Conservation (phyloP, 2,113 vertebrate genomes). For the Rhineura floridana region DNA sequence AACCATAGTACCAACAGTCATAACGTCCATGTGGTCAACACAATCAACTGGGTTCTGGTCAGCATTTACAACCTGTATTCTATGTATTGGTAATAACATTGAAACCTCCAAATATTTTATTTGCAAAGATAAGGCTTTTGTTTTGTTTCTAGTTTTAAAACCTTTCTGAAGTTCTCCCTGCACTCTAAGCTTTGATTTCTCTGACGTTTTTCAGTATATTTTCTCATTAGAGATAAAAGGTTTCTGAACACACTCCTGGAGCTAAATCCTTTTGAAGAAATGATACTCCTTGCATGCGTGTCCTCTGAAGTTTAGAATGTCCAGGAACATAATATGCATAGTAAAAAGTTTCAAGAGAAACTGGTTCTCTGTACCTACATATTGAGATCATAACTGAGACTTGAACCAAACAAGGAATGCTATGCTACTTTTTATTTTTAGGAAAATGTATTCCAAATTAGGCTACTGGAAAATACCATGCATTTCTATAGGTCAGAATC, state of each 20-base stretch:
- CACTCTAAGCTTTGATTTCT: not conserved
- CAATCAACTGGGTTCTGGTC: not conserved
- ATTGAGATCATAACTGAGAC: not conserved
- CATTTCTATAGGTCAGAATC: not conserved
- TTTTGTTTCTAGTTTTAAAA: not conserved
- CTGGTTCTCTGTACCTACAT: not conserved
- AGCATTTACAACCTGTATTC: not conserved
- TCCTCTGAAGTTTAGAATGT: not conserved
- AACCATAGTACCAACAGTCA: no score
- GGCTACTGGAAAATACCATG: not conserved
- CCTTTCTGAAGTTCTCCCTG: not conserved
- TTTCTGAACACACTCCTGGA: not conserved
- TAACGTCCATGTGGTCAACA: not conserved
- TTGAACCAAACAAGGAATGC: not conserved
- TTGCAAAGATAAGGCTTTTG: not conserved
- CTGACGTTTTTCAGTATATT: slow-evolving; percentile 11
- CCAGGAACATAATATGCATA: not conserved
- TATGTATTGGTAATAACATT: not conserved
- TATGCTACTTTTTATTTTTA: not conserved
- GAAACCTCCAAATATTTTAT: not conserved
- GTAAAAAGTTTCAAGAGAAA: slow-evolving; percentile 8
- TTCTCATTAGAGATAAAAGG: not conserved
- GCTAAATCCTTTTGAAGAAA: slow-evolving; percentile 2
- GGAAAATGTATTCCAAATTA: not conserved
- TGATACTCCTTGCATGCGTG: not conserved